These are phyloP conservation scores for Bradypus variegatus DNA, from an alignment of 2,797 vertebrate species.

Conservation along the genomic window DNA sequence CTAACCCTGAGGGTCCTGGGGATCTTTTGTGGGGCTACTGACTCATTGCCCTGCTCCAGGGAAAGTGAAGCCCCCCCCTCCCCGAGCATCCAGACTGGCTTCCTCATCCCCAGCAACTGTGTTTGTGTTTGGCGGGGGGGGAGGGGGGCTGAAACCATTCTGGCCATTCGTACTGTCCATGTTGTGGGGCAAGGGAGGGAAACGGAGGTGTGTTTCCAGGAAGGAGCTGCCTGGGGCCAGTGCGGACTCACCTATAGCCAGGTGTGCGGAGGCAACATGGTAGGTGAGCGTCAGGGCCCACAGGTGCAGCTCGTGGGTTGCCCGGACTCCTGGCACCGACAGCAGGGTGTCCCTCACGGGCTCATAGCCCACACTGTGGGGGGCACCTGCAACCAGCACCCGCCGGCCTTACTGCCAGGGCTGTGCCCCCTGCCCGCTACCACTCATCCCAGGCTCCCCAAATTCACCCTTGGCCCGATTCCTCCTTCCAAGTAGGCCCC, in stretches of 20 bases:
- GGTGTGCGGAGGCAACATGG: constrained; percentile 81
- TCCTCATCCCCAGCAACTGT: background rate
- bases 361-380: constrained; percentile 81
- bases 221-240: background rate
- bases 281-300: constrained; percentile 91
- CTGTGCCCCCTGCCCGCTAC: background rate
- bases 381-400: constrained; percentile 76
- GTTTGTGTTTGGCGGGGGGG: background rate
- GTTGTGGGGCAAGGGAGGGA: background rate
- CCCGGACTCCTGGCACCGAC: constrained; percentile 83
- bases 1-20: background rate
- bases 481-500: background rate
- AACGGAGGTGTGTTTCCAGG: background rate
- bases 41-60: background rate
- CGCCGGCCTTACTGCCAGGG: background rate
- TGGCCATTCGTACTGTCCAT: background rate
- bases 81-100: background rate
- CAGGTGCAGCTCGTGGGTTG: constrained; percentile 84
- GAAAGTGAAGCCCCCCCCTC: background rate
- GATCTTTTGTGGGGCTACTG: background rate
- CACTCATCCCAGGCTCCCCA: background rate
- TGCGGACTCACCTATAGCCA: constrained; percentile 83
- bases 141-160: background rate
- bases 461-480: background rate
- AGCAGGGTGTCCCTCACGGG: constrained; percentile 87